Evolutionary conservation across 1,140 invertebrate species (phyloP).

Genomic region (Sitobion miscanthi): DNA sequence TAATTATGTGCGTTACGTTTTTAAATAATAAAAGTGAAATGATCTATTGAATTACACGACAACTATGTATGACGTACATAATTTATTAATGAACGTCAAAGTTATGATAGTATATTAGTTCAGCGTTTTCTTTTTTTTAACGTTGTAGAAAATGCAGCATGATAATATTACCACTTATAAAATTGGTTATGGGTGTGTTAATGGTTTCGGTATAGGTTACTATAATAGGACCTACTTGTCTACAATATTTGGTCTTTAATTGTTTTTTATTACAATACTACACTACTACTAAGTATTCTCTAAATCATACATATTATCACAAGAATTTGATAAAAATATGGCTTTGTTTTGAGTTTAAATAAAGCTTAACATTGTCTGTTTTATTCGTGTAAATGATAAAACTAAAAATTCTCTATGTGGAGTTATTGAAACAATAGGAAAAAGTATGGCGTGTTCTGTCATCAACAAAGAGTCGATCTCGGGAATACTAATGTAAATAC

Average conservation of each 20-base stretch:
- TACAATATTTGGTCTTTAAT: background rate
- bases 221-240: background rate
- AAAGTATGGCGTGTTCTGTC: background rate
- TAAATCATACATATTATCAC: background rate
- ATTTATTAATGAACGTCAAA: background rate
- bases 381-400: background rate
- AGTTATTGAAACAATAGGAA: background rate
- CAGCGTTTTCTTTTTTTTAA: background rate
- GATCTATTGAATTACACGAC: background rate
- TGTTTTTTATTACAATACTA: background rate
- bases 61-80: background rate
- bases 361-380: background rate
- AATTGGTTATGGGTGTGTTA: background rate
- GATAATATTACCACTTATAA: background rate
- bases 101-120: background rate
- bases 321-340: background rate
- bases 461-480: background rate
- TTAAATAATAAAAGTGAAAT: background rate
- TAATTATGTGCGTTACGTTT: background rate
- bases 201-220: background rate
- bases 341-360: background rate
- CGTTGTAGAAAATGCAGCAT: background rate
- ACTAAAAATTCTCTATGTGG: background rate
- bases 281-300: background rate
- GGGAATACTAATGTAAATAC: constrained; percentile 8